Percentiles rank a stretch among this genome's conserved stretches.
phyloP scores from a whole-genome alignment of 2,797 vertebrate species.

The Margarornis squamiger region DNA sequence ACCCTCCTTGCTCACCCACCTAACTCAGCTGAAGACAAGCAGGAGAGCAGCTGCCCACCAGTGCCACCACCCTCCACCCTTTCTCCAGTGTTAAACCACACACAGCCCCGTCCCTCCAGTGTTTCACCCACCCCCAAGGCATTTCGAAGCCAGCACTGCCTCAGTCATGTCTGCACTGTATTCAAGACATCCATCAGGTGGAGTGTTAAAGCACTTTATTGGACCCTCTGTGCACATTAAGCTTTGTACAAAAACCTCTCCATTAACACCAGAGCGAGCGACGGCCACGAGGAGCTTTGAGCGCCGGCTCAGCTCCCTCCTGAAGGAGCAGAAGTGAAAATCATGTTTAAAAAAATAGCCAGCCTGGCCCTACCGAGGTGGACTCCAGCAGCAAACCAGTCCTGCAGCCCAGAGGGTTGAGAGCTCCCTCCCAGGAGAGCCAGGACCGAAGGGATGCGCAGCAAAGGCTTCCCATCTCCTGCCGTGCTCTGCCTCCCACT shows the following conservation, averaged over 20 bases:
- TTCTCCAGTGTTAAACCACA: neutral
- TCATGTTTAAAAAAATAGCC: rapidly evolving
- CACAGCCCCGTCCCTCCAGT: rapidly evolving
- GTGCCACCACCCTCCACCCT: neutral
- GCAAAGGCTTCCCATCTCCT: neutral
- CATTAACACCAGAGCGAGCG: neutral
- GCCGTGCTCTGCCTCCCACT: neutral
- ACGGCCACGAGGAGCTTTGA: neutral
- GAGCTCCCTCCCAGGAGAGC: neutral
- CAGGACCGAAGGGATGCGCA: rapidly evolving
- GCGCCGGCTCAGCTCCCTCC: neutral
- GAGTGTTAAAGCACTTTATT: slow-evolving; percentile 30
- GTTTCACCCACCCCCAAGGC: neutral
- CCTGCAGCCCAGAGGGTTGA: neutral
- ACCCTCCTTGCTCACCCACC: neutral
- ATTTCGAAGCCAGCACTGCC: rapidly evolving
- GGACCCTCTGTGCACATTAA: neutral
- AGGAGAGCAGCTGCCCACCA: neutral
- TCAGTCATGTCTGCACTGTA: neutral
- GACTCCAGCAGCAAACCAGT: neutral
- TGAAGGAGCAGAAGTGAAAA: neutral
- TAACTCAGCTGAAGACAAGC: neutral
- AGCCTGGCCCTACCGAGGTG: neutral
- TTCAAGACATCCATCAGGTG: neutral
- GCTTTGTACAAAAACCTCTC: neutral